A percentile compares a stretch with the other conserved stretches of the same genome.
phyloP scores from a whole-genome alignment of 2,113 vertebrate genomes.

The Jaculus jaculus region DNA sequence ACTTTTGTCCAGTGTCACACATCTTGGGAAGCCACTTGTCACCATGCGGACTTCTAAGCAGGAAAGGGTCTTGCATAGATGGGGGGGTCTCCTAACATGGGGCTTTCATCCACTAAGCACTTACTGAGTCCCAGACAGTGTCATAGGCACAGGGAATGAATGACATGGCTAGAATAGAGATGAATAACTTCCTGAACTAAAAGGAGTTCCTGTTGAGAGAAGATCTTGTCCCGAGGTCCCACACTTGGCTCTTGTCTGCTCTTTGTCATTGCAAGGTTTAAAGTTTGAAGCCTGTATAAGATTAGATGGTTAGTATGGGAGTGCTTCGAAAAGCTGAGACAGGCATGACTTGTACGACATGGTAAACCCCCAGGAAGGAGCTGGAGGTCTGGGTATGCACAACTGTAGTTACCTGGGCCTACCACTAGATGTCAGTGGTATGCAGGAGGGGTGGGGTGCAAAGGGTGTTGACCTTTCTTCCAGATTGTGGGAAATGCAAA shows the following conservation, averaged over 20 bases:
- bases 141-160: not conserved
- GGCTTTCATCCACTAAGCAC: not conserved
- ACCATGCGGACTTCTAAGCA: not conserved
- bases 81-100: not conserved
- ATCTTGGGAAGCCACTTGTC: not conserved
- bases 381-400: slow-evolving; percentile 45
- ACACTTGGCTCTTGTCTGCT: not conserved
- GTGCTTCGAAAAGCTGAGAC: not conserved
- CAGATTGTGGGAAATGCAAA: not conserved
- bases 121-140: not conserved
- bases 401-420: not conserved
- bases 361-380: not conserved
- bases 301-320: not conserved
- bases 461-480: not conserved
- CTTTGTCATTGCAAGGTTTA: not conserved
- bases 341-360: not conserved
- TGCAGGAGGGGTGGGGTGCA: slow-evolving; percentile 1
- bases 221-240: not conserved
- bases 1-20: not conserved
- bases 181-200: not conserved
- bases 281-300: not conserved
- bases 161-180: not conserved
- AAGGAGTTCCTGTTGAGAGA: not conserved
- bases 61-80: not conserved
- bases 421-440: slow-evolving; percentile 72